Percentiles rank a stretch among this genome's conserved stretches.
phyloP scores from a whole-genome alignment of 2,888 invertebrate genomes.

The Loripinus fragilis region DNA sequence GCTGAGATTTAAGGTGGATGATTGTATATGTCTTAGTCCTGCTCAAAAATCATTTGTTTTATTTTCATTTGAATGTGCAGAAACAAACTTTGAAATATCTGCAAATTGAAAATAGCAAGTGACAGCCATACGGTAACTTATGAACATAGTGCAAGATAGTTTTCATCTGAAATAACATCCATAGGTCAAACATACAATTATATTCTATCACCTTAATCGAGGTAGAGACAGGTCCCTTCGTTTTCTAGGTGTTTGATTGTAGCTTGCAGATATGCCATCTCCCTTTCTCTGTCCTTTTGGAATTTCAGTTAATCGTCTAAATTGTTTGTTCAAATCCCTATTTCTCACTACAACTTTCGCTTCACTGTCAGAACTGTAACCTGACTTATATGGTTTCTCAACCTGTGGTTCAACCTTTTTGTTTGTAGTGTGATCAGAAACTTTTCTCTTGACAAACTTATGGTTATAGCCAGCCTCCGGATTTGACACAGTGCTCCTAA shows the following conservation, averaged over 20 bases:
- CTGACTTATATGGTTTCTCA: not conserved
- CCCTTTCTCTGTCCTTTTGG: not conserved
- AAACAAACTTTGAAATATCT: too few relatives aligned
- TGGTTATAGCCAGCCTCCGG: not conserved
- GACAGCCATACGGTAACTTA: too few relatives aligned
- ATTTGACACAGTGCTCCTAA: constrained; percentile 1
- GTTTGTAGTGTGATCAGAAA: not conserved
- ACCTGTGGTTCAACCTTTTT: not conserved
- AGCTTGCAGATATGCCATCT: not conserved
- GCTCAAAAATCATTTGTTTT: too few relatives aligned
- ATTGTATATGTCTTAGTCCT: too few relatives aligned
- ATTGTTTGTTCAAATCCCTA: not conserved
- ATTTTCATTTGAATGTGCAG: too few relatives aligned
- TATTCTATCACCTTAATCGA: not conserved
- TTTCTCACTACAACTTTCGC: not conserved
- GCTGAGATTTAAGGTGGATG: too few relatives aligned
- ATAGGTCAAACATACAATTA: too few relatives aligned
- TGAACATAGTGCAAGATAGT: too few relatives aligned
- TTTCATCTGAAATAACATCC: too few relatives aligned
- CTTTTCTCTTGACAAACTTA: not conserved
- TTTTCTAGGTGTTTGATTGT: not conserved
- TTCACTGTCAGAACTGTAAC: not conserved
- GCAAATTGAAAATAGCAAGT: too few relatives aligned
- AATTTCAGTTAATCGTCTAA: not conserved
- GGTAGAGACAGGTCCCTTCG: not conserved